Base-by-base conservation (phyloP, 2,888 invertebrate genomes). In the Oscheius sp. region DNA sequence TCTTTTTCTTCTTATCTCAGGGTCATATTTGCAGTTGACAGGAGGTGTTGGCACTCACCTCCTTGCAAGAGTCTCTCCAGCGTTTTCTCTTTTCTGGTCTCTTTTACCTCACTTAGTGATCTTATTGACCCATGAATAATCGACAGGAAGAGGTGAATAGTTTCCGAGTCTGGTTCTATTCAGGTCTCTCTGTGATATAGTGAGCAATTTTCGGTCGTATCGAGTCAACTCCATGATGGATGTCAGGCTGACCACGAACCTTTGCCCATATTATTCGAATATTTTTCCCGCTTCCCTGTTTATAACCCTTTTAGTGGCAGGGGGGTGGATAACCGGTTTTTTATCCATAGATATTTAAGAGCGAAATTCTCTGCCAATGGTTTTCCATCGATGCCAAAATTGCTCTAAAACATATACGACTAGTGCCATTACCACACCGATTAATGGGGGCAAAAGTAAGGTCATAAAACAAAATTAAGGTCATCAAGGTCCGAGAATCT, bases 171-270 rank as follows among this genome's bases (percentile, higher is more conserved):
- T 45, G 63, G 63, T 45, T 43, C 41, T 18, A 35, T 35, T 35
- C 35, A 27, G 18, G 29, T 12, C 35, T 59, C 41, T 13, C 59
- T 59, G 59, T 27, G 25, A 59, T 59, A 25, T 59, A 27, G 27
- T 58, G 35, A 29, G 59, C 59, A 59, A 59, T 59, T 59, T 29
- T 59, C 35, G 59, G 59, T 41, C 59, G 29, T 59, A 59, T n/a
- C 41, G 59, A 59, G 59, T 59, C 59, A 59, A 59, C 35, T 16
- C 59, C 29, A 35, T 59, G 59, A 59, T 59, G 29, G 59, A 59
- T 59, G 59, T 41, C 35, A 41, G 18, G 18, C 59, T 29, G 41
- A 12, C 35, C 35, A 35, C 35, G 3, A 35, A 35, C 35, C 35
- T 35, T 9, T 35, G 3, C 35, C 9, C 35, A 35, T 35, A 35